phyloP scores from a whole-genome alignment of 2,888 invertebrate species.

The Lasioglossum figueresi region DNA sequence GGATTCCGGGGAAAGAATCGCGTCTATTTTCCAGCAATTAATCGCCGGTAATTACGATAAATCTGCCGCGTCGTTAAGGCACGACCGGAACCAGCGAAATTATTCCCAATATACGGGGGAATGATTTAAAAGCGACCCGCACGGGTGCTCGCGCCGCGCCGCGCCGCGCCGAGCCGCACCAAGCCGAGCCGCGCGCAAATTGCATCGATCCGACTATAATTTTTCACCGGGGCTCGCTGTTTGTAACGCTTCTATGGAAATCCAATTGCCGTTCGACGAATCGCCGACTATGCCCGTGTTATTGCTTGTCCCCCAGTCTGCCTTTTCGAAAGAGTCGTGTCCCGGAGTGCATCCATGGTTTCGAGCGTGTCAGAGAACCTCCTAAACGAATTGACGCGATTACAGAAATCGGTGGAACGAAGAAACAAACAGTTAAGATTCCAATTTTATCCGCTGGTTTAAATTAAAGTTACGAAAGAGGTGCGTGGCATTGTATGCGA shows the following conservation, averaged over 20 bases:
- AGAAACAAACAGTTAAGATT: background rate
- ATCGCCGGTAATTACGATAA: constrained; percentile 56
- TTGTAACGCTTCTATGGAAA: constrained; percentile 12
- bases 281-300: background rate
- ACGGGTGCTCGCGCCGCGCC: background rate
- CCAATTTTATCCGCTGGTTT: background rate
- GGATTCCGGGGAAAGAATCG: constrained; percentile 43
- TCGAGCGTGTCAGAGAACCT: background rate
- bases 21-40: constrained; percentile 56
- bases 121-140: constrained; percentile 42
- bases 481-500: background rate
- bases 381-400: background rate
- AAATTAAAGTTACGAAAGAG: background rate
- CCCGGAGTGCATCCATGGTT: background rate
- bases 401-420: background rate
- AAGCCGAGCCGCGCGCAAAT: constrained; percentile 1
- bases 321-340: background rate
- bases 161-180: background rate
- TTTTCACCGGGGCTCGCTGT: background rate
- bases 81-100: constrained; percentile 43
- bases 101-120: constrained; percentile 42
- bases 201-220: constrained; percentile 18
- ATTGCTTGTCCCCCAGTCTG: background rate
- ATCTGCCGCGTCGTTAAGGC: constrained; percentile 46
- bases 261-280: constrained; percentile 10